phyloP scores from a whole-genome alignment of 2,888 invertebrate genomes.

The Clunio marinus region DNA sequence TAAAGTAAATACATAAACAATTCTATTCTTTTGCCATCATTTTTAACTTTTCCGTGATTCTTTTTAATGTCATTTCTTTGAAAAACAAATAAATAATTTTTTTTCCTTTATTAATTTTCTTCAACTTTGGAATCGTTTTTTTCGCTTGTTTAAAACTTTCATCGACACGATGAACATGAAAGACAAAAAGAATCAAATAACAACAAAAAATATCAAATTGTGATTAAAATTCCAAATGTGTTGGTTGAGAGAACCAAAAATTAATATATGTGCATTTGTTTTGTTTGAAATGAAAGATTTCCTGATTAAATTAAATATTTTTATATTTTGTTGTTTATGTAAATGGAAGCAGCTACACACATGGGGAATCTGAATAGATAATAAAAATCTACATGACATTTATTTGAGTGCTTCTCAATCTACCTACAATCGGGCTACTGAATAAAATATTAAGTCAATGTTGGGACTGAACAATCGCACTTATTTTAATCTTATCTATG shows the following conservation, averaged over 20 bases:
- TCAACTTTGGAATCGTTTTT: neutral
- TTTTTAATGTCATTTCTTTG: neutral
- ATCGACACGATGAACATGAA: neutral
- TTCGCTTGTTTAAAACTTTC: neutral
- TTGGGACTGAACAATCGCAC: too few species aligned
- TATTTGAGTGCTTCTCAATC: too few species aligned
- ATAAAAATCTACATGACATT: too few species aligned
- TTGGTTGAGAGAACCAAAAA: neutral
- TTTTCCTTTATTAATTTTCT: neutral
- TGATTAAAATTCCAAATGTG: conserved; percentile 5
- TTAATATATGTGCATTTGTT: conserved; percentile 22
- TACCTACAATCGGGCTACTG: too few species aligned
- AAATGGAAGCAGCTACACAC: neutral
- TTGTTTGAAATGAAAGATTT: conserved; percentile 29
- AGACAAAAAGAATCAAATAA: neutral
- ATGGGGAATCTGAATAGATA: neutral
- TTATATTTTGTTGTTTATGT: neutral
- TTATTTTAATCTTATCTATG: too few species aligned
- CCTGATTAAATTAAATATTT: conserved; percentile 26
- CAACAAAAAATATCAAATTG: neutral
- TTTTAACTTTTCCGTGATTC: neutral
- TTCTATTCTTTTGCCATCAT: neutral
- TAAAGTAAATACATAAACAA: neutral
- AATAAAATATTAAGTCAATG: neutral
- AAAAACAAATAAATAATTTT: neutral